phyloP scores from a whole-genome alignment of 2,797 vertebrate species.

The Pelochelys cantorii region DNA sequence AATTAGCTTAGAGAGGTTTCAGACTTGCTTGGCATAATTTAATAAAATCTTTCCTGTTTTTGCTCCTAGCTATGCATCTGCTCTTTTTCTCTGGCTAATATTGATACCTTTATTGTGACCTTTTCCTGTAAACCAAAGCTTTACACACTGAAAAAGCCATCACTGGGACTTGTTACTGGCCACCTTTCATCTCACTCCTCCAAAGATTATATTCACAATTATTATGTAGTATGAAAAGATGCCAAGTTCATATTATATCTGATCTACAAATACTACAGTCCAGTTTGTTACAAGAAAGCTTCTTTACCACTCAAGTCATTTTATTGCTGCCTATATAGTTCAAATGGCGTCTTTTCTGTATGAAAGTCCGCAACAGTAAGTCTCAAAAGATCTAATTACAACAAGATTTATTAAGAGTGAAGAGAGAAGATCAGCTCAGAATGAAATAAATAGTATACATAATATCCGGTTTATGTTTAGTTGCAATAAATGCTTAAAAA shows the following conservation, averaged over 20 bases:
- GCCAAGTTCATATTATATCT: not conserved
- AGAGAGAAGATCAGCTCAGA: not conserved
- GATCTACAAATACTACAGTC: not conserved
- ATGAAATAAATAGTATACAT: not conserved
- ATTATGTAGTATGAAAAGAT: not conserved
- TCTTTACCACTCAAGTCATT: not conserved
- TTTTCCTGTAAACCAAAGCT: not conserved
- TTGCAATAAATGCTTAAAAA: not conserved
- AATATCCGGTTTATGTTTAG: not conserved
- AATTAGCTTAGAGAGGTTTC: not conserved
- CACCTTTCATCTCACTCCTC: not conserved
- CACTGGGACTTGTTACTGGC: not conserved
- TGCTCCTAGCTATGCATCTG: not conserved
- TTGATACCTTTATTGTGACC: not conserved
- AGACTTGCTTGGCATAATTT: not conserved
- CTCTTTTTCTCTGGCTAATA: not conserved
- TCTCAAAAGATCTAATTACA: not conserved
- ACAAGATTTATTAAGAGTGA: not conserved
- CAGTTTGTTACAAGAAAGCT: not conserved
- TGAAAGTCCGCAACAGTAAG: not conserved
- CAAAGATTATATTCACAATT: not conserved
- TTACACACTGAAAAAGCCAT: not conserved
- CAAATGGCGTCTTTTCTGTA: not conserved
- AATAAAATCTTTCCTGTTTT: not conserved
- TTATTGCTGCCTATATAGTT: not conserved